Evolutionary conservation across 1,140 invertebrate species (phyloP), one percentile per base, ranked within the genome.

Genomic region (Euschistus heros): DNA sequence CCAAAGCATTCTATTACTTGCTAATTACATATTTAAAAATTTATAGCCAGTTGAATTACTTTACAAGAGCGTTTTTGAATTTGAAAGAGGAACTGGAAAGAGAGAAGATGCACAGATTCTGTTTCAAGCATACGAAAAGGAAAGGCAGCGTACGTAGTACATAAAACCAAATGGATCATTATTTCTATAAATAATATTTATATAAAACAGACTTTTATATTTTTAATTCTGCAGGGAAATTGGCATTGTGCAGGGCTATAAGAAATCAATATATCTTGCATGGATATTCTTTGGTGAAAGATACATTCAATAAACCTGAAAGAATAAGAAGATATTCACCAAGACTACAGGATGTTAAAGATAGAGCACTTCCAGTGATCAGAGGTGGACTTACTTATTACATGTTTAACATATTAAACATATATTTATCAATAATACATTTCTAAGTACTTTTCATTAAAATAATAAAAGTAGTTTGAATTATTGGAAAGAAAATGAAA

Each of bases 31-130:
- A 50, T 65, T 65, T 52, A 60, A 47, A 64, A 47, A 64, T 65
- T 70, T 69, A 24, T 66, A 76, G 75, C 75, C 75, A 27, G 71
- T 75, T 54, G 75, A 76, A 52, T 70, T 76, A n/a, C 68, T 76
- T 24, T 72, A 71, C 59, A 70, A 69, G 68, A 72, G 65, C 54
- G 46, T 69, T n/a, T 60, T 63, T 17, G 71, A 74, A n/a, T 66
- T 71, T 55, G 69, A 69, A 62, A 62, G 67, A 30, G 71, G 73
- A 46, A 33, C 70, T 54, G 67, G 66, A 63, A 67, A 52, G 67
- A 66, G 46, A 68, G 60, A 68, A 65, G 64, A 69, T 67, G 64
- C 65, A 59, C 54, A 68, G 18, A 59, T 42, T 17, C 47, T 67
- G 24, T 71, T 68, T 61, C 37, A 67, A 50, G 30, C 68, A 20